A percentile compares a stretch with the other conserved stretches of the same genome.
Evolutionary conservation across 2,797 vertebrate species (phyloP).

Genomic region (Bradypus variegatus): DNA sequence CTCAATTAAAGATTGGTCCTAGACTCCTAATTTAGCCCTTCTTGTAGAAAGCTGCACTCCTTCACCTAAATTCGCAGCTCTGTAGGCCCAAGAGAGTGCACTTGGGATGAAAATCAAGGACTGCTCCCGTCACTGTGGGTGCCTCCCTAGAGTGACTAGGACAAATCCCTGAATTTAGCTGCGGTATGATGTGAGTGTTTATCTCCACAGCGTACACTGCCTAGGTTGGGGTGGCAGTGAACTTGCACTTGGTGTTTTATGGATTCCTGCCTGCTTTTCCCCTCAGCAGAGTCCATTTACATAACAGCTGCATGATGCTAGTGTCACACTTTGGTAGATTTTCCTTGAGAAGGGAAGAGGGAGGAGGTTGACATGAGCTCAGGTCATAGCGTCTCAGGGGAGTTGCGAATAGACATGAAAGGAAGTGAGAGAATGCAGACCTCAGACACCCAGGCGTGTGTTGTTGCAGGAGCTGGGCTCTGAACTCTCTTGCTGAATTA

Average conservation of each 20-base stretch:
- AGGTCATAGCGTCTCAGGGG: background rate
- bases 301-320: background rate
- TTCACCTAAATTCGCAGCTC: background rate
- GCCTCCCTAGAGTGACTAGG: background rate
- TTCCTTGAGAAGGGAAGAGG: background rate
- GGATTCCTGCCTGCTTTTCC: background rate
- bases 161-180: background rate
- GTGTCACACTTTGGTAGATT: background rate
- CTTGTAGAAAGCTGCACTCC: background rate
- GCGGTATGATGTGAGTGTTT: background rate
- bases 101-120: background rate
- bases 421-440: background rate
- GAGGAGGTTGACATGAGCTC: background rate
- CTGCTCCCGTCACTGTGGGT: background rate
- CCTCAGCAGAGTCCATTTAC: background rate
- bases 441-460: too few species aligned
- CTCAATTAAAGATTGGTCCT: slow-evolving; percentile 3
- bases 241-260: background rate
- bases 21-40: background rate
- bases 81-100: background rate
- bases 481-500: background rate
- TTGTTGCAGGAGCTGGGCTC: background rate
- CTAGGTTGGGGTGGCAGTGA: background rate
- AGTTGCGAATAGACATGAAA: background rate
- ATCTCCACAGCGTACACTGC: rapidly evolving